Conservation (phyloP, 2,797 vertebrate genomes). For the Clarias pachynema region DNA sequence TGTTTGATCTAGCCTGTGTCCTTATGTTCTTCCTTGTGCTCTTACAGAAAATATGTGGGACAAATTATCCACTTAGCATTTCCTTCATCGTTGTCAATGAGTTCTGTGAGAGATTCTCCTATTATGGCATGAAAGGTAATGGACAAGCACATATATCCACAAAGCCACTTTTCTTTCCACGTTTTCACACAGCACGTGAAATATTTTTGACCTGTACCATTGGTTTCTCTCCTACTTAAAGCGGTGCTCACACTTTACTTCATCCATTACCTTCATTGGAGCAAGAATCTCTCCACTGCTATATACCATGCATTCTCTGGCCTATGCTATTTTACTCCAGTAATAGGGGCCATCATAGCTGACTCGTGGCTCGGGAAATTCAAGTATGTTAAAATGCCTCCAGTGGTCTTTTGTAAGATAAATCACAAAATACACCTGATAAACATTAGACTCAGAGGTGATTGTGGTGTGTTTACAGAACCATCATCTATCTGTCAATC, state of each 20-base stretch:
- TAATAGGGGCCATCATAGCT: conserved; percentile 91
- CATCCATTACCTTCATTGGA: conserved; percentile 89
- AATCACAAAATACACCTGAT: neutral
- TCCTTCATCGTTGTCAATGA: conserved; percentile 96
- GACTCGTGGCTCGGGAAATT: conserved; percentile 97
- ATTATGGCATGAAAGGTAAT: conserved; percentile 97
- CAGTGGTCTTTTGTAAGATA: too few relatives aligned
- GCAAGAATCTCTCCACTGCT: conserved; percentile 87
- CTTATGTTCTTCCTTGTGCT: neutral
- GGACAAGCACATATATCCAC: neutral
- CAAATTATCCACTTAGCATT: conserved; percentile 92
- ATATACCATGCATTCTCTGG: conserved; percentile 93
- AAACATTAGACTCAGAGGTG: neutral
- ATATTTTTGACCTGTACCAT: neutral
- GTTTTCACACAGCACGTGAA: neutral
- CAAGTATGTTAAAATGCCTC: conserved; percentile 77
- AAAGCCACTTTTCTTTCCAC: neutral
- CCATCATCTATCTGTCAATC: conserved; percentile 94
- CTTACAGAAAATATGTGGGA: conserved; percentile 83
- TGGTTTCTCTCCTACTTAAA: conserved; percentile 56
- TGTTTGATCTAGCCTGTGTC: neutral
- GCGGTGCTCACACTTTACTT: conserved; percentile 94
- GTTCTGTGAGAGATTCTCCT: conserved; percentile 97
- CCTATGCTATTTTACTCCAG: conserved; percentile 94
- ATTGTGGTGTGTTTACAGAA: conserved; percentile 77